Percentiles rank a stretch among this genome's conserved stretches.
Evolutionary conservation across 2,113 vertebrate genomes (phyloP).

Genomic region (Seriola quinqueradiata): DNA sequence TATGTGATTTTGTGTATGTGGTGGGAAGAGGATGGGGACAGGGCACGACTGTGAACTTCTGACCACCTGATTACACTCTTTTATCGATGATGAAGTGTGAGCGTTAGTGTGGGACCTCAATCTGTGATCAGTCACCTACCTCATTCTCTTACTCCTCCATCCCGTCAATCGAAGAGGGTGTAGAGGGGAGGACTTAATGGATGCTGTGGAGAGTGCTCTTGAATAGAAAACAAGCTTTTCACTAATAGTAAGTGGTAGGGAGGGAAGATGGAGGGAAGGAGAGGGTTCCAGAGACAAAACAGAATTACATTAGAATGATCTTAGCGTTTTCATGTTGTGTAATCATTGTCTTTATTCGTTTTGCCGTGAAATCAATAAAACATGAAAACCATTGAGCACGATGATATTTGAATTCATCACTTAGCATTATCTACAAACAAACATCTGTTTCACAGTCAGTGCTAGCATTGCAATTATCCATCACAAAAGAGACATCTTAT

Average conservation of each 20-base stretch:
- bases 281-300: background rate
- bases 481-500: background rate
- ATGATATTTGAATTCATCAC: background rate
- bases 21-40: no score
- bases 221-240: conserved; percentile 9
- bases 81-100: background rate
- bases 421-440: background rate
- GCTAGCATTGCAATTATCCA: background rate
- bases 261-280: background rate
- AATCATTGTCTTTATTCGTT: background rate
- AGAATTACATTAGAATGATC: background rate
- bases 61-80: background rate
- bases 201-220: background rate
- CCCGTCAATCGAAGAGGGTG: background rate
- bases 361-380: background rate
- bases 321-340: background rate
- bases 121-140: no score
- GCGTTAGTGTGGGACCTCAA: background rate
- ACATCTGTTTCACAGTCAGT: background rate
- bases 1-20: no score
- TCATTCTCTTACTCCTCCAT: no score
- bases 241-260: background rate
- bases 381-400: background rate
- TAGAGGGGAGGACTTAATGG: conserved; percentile 7
- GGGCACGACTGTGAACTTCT: background rate